Base-by-base conservation (phyloP, 2,888 invertebrate genomes). In the Portevinia maculata region DNA sequence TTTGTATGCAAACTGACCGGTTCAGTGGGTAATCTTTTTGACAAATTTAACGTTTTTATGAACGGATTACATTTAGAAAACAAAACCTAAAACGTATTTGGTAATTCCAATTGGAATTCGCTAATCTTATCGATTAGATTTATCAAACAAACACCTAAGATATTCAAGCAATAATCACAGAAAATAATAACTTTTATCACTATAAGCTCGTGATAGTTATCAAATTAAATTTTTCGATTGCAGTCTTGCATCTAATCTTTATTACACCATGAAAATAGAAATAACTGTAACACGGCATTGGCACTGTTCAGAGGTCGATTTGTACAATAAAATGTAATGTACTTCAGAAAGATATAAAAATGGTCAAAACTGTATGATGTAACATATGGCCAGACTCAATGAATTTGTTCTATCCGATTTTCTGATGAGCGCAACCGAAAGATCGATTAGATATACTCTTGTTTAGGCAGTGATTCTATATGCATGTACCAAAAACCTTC, bases 231-330 rank as follows among this genome's bases (percentile, higher is more conserved):
- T 3, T 9, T 15, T 24, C 13, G 24, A 7, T 7, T 48, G 13
- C 13, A 32, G 17, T 32, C 30, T 13, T 30, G 19, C 34, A n/a
- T n/a, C n/a, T 34, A 53, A 53, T 53, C 53, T 53, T 53, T 53
- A 37, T 34, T 1, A 19, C 15, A 11, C 1, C 24, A n/a, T 1
- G 39, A 39, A 39, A 39, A 3, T 11, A 2, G 6, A 32, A 5
- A 2, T 32, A 32, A 32, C n/a, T n/a, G n/a, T n/a, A 24, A 34
- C 11, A 44, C 19, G 44, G 1, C 19, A 13, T 44, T 21, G 44
- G 9, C 8, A 15, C 4, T 15, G 30, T 15, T 32, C 30, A 30
- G 30, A 52, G 50, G 50, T 30, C 17, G 50, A 11, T 17, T 39
- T 11, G 1, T 5, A 11, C 15, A 15, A 11, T 9, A 30, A 30